phyloP scores from a whole-genome alignment of 1,140 invertebrate genomes.

The Ditylenchus dipsaci region DNA sequence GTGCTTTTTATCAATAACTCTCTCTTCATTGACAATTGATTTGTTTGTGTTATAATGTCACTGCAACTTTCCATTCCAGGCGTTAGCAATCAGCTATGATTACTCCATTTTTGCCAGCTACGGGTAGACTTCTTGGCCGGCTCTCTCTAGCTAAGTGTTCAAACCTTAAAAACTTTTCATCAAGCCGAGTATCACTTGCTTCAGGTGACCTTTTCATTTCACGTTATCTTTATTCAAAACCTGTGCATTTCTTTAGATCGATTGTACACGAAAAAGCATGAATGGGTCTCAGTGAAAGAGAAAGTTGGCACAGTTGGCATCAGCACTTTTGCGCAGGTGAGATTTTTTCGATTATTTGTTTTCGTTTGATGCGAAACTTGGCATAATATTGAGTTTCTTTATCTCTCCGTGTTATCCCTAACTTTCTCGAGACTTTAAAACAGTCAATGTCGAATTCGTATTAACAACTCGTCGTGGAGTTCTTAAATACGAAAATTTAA shows the following conservation, averaged over 20 bases:
- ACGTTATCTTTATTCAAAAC: background rate
- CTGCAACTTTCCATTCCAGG: background rate
- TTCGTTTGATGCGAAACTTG: too few species aligned
- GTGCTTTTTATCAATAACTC: too few species aligned
- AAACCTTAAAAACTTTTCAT: background rate
- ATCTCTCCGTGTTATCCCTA: too few species aligned
- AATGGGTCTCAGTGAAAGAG: slow-evolving; percentile 75
- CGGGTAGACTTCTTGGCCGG: background rate
- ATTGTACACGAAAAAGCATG: slow-evolving; percentile 68
- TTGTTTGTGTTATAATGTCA: too few species aligned
- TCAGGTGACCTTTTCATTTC: background rate
- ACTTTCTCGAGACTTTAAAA: too few species aligned
- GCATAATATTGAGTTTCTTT: too few species aligned
- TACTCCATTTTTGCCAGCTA: background rate
- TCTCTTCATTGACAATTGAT: too few species aligned
- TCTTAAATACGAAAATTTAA: too few species aligned
- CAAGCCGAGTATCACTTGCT: background rate
- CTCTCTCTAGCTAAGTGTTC: background rate
- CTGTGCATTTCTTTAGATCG: slow-evolving; percentile 32
- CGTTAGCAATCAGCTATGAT: background rate
- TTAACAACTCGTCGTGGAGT: too few species aligned
- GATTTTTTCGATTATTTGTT: background rate
- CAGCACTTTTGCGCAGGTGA: slow-evolving; percentile 77
- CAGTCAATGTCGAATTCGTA: too few species aligned
- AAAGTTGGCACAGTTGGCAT: slow-evolving; percentile 81